phyloP scores from a whole-genome alignment of 1,140 invertebrate species.

The Adelges cooleyi region DNA sequence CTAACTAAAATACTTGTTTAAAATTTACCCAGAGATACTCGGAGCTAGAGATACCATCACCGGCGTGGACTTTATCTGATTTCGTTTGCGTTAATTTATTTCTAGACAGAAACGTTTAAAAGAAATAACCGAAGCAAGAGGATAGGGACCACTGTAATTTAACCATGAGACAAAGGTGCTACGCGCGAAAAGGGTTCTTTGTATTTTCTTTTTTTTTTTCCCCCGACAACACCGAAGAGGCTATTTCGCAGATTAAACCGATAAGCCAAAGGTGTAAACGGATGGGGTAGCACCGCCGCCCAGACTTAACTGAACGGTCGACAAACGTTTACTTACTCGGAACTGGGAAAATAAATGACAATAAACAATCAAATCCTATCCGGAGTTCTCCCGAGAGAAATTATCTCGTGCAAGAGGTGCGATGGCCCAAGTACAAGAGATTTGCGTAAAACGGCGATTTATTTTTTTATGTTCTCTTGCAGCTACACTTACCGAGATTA shows the following conservation, averaged over 20 bases:
- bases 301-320: not conserved
- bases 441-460: constrained; percentile 18
- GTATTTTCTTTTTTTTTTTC: not conserved
- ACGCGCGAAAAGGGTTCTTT: not conserved
- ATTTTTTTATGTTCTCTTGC: not conserved
- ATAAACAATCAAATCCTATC: constrained; percentile 10
- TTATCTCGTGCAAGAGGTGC: not conserved
- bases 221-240: not conserved
- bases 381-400: not conserved
- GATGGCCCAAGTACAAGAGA: not conserved
- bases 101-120: too few relatives aligned
- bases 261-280: not conserved
- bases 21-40: too few relatives aligned
- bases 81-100: too few relatives aligned
- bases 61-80: too few relatives aligned
- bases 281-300: too few relatives aligned
- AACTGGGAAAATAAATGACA: constrained; percentile 11
- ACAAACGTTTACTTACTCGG: constrained; percentile 15
- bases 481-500: constrained; percentile 9
- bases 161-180: too few relatives aligned
- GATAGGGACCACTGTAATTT: too few relatives aligned
- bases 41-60: too few relatives aligned
- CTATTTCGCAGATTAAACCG: not conserved
- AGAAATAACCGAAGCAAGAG: too few relatives aligned
- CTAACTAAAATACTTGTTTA: too few relatives aligned